Evolutionary conservation across 53 echinoderm and acorn worm species (phyloP), one percentile per base, ranked within the genome.

Genomic region (Astropecten irregularis): DNA sequence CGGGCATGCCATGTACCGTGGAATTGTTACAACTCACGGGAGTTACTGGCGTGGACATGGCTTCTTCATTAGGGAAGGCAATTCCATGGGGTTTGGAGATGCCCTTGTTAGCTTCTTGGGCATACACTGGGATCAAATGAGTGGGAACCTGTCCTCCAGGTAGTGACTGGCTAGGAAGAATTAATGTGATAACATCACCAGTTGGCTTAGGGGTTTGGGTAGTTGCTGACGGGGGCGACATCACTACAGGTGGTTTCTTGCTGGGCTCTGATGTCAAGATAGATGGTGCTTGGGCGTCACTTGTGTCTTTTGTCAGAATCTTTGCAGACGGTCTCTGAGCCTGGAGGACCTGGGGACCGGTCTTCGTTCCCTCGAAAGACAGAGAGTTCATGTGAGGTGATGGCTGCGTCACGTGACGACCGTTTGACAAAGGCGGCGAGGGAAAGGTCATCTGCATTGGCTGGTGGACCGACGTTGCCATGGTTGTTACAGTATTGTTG

Each of bases 61-160:
- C 27, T 16, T 65, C 48, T 36, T 38, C 25, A 39, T 16, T 53
- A 21, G 51, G 35, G 63, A 62, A 40, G 66, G 9, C 34, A 27
- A 50, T 36, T 26, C 68, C 68, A 9, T 36, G 42, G 46, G 68
- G 25, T 9, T 40, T 23, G 33, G 68, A 0, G 26, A 26, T 27
- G 14, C 46, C 68, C 46, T 68, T 68, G 9, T 29, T 47, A 23
- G 85, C 51, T 48, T 51, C 46, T 20, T 83, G 76, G 21, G 92
- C 82, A 63, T 95, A 95, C 14, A 95, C 89, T 4, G 95, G 95
- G 47, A 95, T 95, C 28, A 95, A 32, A 54, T 95, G 95, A 2
- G 92, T 95, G 16, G 95, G 92, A 16, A 95, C 56, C 50, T 95
- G 92, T 16, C 95, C 92, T 6, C 87, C 87, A 2, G 89, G 89